These are phyloP conservation scores for Brachyistius frenatus DNA, from an alignment of 2,113 vertebrate genomes.

Conservation along the genomic window DNA sequence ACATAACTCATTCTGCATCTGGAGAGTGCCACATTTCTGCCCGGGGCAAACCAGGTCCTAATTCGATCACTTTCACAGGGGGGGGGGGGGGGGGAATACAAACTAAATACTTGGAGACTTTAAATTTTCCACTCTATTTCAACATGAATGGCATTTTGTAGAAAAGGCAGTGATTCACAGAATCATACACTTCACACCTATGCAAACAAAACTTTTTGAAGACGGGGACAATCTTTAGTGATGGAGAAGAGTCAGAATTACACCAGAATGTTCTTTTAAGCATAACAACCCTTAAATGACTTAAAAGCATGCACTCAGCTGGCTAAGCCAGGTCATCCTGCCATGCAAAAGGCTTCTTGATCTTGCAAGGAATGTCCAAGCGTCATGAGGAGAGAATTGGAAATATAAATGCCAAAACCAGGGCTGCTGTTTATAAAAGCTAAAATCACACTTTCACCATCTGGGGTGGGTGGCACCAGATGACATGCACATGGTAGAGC, in stretches of 20 bases:
- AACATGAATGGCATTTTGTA: slow-evolving; percentile 7
- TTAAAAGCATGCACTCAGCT: slow-evolving; percentile 63
- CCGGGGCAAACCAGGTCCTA: not conserved
- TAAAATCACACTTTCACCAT: slow-evolving; percentile 53
- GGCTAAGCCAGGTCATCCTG: slow-evolving; percentile 49
- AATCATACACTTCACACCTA: slow-evolving; percentile 25
- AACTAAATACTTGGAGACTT: not conserved
- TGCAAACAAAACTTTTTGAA: slow-evolving; percentile 19
- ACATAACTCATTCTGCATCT: not conserved
- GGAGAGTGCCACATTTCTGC: not conserved
- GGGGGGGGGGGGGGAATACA: not conserved
- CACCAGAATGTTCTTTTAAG: slow-evolving; percentile 24
- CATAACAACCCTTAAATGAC: slow-evolving; percentile 19
- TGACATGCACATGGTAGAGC: slow-evolving; percentile 75
- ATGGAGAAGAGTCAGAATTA: slow-evolving; percentile 9
- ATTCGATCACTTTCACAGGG: not conserved
- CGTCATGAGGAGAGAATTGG: slow-evolving; percentile 38
- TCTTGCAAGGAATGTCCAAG: slow-evolving; percentile 55
- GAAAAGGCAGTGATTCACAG: not conserved
- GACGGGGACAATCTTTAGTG: not conserved
- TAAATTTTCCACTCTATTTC: not conserved
- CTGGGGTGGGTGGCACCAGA: slow-evolving; percentile 69
- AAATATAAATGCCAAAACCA: slow-evolving; percentile 39
- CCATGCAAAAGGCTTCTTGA: slow-evolving; percentile 69
- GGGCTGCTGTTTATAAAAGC: slow-evolving; percentile 40